Conservation (phyloP, 2,797 vertebrate genomes). For the Loriculus beryllinus region DNA sequence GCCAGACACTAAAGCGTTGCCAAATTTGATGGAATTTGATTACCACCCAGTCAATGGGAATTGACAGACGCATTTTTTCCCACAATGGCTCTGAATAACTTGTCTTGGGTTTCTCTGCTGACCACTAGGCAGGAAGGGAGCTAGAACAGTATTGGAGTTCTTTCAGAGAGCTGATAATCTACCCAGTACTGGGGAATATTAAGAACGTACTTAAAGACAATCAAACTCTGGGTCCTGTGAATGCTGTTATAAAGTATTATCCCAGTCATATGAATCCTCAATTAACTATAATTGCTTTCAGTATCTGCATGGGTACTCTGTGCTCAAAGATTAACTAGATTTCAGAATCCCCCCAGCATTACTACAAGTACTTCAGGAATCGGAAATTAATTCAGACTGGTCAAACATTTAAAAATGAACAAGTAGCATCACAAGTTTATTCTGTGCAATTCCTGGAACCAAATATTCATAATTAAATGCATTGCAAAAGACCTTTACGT, state of each 20-base stretch:
- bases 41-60: background rate
- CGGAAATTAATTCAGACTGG: conserved; percentile 38
- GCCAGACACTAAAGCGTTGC: background rate
- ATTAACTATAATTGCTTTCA: conserved; percentile 13
- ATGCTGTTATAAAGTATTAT: background rate
- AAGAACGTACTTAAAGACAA: background rate
- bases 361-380: background rate
- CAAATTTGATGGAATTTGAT: background rate
- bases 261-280: background rate
- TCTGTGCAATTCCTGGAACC: conserved; percentile 60
- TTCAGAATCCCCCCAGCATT: conserved; percentile 10
- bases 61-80: background rate
- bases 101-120: background rate
- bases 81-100: background rate
- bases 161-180: background rate
- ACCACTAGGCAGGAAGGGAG: background rate
- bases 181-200: background rate
- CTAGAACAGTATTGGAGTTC: background rate
- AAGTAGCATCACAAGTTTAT: conserved; percentile 57
- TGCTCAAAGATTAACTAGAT: conserved; percentile 5
- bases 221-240: background rate
- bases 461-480: conserved; percentile 65
- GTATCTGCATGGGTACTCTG: background rate
- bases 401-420: conserved; percentile 57
- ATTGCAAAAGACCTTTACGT: conserved; percentile 55